Evolutionary conservation across 2,888 invertebrate species (phyloP).

Genomic region (Biston stratarius): DNA sequence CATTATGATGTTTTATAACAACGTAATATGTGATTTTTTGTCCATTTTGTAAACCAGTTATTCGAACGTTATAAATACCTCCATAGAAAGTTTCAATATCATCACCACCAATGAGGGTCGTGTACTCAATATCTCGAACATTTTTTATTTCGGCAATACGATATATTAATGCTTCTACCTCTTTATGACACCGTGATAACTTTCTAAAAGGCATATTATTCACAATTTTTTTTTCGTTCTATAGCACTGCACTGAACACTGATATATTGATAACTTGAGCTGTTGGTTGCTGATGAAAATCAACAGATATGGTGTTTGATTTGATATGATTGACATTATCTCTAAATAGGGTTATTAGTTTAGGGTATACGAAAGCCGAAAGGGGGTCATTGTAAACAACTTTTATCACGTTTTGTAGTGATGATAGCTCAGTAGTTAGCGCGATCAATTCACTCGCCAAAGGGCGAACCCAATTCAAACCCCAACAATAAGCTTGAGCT

Average conservation of each 20-base stretch:
- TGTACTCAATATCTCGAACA: conserved; percentile 56
- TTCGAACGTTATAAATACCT: conserved; percentile 59
- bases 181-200: conserved; percentile 63
- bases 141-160: conserved; percentile 59
- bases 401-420: not conserved
- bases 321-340: conserved; percentile 47
- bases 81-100: conserved; percentile 64
- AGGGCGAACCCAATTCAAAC: too few species aligned
- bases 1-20: conserved; percentile 67
- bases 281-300: not conserved
- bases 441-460: too few species aligned
- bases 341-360: not conserved
- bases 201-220: conserved; percentile 64
- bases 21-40: conserved; percentile 58
- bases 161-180: conserved; percentile 62
- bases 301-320: conserved; percentile 14
- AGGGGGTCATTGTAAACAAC: not conserved
- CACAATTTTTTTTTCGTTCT: conserved; percentile 34
- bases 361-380: too few species aligned
- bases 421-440: too few species aligned
- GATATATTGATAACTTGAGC: conserved; percentile 3
- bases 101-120: conserved; percentile 58
- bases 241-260: conserved; percentile 13
- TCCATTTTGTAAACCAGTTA: conserved; percentile 61
- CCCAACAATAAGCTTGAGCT: too few species aligned